phyloP scores from a whole-genome alignment of 2,797 vertebrate genomes.

The Phalanger gymnotis region DNA sequence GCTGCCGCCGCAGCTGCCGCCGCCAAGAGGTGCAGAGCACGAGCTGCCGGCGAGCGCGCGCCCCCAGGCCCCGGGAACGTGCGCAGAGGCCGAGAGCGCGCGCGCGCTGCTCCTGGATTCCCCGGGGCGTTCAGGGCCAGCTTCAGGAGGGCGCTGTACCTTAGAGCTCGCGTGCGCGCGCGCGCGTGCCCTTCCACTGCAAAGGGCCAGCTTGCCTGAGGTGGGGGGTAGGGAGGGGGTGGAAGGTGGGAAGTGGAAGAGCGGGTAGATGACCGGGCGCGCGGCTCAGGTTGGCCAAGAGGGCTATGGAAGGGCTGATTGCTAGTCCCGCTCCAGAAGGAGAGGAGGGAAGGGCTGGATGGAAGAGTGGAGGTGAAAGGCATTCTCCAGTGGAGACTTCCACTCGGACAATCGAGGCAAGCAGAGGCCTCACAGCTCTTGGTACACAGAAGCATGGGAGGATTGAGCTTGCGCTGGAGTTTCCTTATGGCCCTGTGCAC shows the following conservation, averaged over 20 bases:
- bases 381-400: background rate
- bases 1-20: conserved; percentile 70
- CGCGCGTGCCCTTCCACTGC: background rate
- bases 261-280: accelerated
- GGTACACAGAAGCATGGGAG: no score
- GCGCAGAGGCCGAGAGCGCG: conserved; percentile 54
- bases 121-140: conserved; percentile 35
- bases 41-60: conserved; percentile 63
- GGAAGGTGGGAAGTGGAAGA: background rate
- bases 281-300: background rate
- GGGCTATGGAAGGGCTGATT: background rate
- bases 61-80: conserved; percentile 19
- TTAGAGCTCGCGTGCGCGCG: conserved; percentile 1
- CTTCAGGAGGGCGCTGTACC: conserved; percentile 3
- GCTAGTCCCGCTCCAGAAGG: accelerated
- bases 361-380: conserved; percentile 28
- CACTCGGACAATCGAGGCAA: background rate
- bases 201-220: background rate
- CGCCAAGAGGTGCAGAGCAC: conserved; percentile 73
- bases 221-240: background rate
- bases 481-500: conserved; percentile 10
- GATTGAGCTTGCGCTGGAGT: conserved; percentile 30
- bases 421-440: background rate
- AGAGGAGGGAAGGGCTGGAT: background rate
- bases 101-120: conserved; percentile 59